Evolutionary conservation across 1,140 invertebrate species (phyloP), one percentile per base, ranked within the genome.

Genomic region (Micrasema minimum): DNA sequence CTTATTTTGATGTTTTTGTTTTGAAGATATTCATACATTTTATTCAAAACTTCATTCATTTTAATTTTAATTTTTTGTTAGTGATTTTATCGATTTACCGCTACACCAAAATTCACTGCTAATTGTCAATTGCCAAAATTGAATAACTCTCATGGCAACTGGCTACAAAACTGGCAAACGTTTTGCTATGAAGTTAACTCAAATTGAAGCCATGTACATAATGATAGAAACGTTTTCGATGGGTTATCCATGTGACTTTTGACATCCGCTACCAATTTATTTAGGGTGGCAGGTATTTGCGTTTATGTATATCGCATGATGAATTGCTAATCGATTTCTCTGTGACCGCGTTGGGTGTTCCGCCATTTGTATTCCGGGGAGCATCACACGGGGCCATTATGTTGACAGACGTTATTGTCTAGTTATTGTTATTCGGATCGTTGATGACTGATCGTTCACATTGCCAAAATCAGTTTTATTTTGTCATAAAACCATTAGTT

Each of bases 381-480:
- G 59, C 41, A 31, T 18, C 14, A 23, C 57, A 43, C 57, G 38
- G 14, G 45, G 41, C 22, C 26, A 46, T 64, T 31, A 45, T 45
- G 41, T 64, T 46, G 59, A 64, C 59, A 48, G 59, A 20, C 43
- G 26, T 18, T 46, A 23, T 16, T 64, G 43, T 45, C 22, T 16
- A 64, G 22, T 22, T 38, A 59, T 59, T 64, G 26, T 64, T 41
- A 46, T 46, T 38, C 55, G 37, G 31, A 20, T 18, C 55, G 18
- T 18, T 10, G 55, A 59, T 59, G 55, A 41, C 14, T 22, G 38
- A 59, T 59, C 55, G 55, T 59, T 2, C 9, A 9, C 35, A 59
- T 41, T 41, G 55, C 55, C 55, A 59, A 59, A 59, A 59, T 59
- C 18, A 59, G 55, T 59, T 59, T 41, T 59, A 59, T 59, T 38